Base-by-base conservation (phyloP, 2,113 vertebrate species). In the Odontophorus gujanensis region DNA sequence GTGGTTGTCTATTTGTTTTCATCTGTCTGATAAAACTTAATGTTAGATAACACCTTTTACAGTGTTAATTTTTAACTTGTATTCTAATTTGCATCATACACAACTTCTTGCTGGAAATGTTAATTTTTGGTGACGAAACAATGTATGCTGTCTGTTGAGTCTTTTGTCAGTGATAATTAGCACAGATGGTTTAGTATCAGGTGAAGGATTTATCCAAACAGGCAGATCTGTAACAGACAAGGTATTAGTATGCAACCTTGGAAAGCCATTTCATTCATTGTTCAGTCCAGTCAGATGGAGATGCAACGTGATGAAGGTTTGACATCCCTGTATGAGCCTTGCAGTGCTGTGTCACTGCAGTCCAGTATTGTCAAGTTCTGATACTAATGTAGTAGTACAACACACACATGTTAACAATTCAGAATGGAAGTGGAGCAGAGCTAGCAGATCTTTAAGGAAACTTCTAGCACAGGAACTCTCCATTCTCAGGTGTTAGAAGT, bases 11-110 rank as follows among this genome's bases (percentile, higher is more conserved):
- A 11, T 75, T 85, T 95, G 57, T 85, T 86, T 96, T 87, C 76
- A 83, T 18, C 72, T 66, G 40, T 77, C 79, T 94, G 10, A 26
- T 87, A 90, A 77, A 89, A n/a, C n/a, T n/a, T n/a, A n/a, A n/a
- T n/a, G n/a, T n/a, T n/a, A n/a, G n/a, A n/a, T n/a, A n/a, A n/a
- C n/a, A n/a, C n/a, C n/a, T n/a, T 67, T 87, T 55, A 12, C 50
- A 73, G 63, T 47, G 25, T 78, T 63, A 40, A 59, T 85, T 83
- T 59, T 14, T 91, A 85, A 32, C 62, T 62, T 66, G 9, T 50
- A 12, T 89, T 79, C 48, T 40, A 42, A 43, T 19, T 22, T 62
- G 21, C 24, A 63, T 82, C 45, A 63, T 42, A 13, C 7, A 15
- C 25, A 81, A 13, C 5, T 28, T 78, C 58, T 86, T 74, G 32